Evolutionary conservation across 1,140 invertebrate genomes (phyloP), one percentile per base, ranked within the genome.

Genomic region (Monomorium pharaonis): DNA sequence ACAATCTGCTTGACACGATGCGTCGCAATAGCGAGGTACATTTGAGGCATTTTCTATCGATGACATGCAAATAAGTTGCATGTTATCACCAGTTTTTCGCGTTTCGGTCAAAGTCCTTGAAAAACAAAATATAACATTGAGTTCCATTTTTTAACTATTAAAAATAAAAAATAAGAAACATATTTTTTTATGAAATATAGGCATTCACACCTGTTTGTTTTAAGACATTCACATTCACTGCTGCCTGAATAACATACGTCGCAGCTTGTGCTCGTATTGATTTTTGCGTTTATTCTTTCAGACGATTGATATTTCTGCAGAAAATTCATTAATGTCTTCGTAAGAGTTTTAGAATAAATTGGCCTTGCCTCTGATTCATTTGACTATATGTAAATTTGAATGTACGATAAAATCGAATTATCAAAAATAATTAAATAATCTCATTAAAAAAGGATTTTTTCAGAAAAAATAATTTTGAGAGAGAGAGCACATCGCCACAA

Each of bases 21-120:
- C 89, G 62, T 94, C 90, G 9, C 85, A 93, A 44, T 56, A 86
- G 54, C 89, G 83, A 69, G 62, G 67, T 49, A 6, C 16, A 60
- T 89, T 78, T 44, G 86, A 67, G 7, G 33, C 37, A 70, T 88
- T 56, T 21, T 93, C 92, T 58, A 87, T 70, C 6, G 91, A 88
- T 14, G 89, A 76, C 2, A 93, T 30, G 70, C 77, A 91, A 85
- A 94, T 86, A 58, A 94, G 65, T 81, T 89, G 85, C 84, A 94
- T 92, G 83, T 95, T 94, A 72, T 85, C 24, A 51, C 30, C 65
- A 12, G 54, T 65, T 14, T 77, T 86, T 9, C 87, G 37, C 18
- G 51, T 77, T 72, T 69, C 70, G n/a, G 51, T 76, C 30, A 49
- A 37, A 49, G 85, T 86, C 85, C 60, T 72, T 54, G 60, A 54